Percentiles rank a stretch among this genome's conserved stretches.
These are phyloP conservation scores for Phoenicopterus ruber DNA, from an alignment of 2,113 vertebrate genomes.

Conservation along the genomic window DNA sequence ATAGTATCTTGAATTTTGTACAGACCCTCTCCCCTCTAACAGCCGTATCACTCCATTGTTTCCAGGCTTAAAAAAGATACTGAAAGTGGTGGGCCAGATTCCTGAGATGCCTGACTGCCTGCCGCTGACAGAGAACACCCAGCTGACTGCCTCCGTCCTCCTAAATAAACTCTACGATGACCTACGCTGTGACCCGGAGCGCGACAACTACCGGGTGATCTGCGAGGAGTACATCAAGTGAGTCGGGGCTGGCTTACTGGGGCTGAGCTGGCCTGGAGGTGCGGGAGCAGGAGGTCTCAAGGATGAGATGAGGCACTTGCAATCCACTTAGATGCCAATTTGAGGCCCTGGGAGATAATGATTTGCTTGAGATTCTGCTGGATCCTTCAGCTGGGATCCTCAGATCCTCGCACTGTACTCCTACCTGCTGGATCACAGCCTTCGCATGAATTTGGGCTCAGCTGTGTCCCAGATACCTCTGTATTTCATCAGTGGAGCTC, in stretches of 20 bases:
- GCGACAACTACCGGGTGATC: slow-evolving; percentile 85
- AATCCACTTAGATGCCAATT: background rate
- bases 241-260: background rate
- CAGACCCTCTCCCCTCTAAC: background rate
- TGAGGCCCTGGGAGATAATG: background rate
- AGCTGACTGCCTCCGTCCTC: slow-evolving; percentile 90
- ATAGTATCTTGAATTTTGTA: background rate
- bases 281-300: background rate
- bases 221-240: slow-evolving; percentile 94
- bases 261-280: background rate
- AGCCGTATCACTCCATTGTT: background rate
- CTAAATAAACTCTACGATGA: slow-evolving; percentile 92
- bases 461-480: background rate
- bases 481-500: background rate
- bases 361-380: background rate
- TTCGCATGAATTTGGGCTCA: background rate
- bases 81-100: slow-evolving; percentile 93
- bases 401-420: background rate
- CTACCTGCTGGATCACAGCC: background rate
- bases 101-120: slow-evolving; percentile 90
- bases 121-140: slow-evolving; percentile 90
- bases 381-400: background rate
- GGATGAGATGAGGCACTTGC: background rate
- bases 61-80: slow-evolving; percentile 93
- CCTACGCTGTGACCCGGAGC: slow-evolving; percentile 90